phyloP scores from a whole-genome alignment of 2,888 invertebrate species.

The Hipparchia semele region DNA sequence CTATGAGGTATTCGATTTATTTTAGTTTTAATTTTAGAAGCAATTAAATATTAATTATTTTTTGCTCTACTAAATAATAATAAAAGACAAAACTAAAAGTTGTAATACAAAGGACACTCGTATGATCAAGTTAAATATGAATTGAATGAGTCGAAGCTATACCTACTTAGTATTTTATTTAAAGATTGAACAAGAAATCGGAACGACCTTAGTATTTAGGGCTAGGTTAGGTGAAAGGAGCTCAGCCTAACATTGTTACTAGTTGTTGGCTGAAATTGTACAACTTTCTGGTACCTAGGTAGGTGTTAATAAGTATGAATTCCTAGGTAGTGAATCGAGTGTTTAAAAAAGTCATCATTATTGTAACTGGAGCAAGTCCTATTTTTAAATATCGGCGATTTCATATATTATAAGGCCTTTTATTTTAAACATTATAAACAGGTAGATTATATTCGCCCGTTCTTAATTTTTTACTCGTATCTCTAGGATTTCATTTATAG shows the following conservation, averaged over 20 bases:
- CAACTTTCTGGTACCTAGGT: neutral
- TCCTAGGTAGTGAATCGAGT: neutral
- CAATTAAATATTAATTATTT: too few species aligned
- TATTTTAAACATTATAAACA: too few species aligned
- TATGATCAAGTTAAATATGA: too few species aligned
- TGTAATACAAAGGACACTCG: too few species aligned
- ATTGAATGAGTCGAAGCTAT: too few species aligned
- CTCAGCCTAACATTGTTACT: conserved; percentile 31
- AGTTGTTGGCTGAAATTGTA: conserved; percentile 16
- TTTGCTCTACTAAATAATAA: too few species aligned
- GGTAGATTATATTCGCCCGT: too few species aligned
- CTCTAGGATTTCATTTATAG: too few species aligned
- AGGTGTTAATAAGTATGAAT: neutral
- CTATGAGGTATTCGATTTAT: too few species aligned
- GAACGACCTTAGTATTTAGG: conserved; percentile 38
- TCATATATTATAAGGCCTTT: neutral
- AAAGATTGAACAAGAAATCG: conserved; percentile 11
- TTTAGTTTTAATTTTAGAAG: too few species aligned
- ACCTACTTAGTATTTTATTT: neutral
- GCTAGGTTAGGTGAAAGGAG: conserved; percentile 40
- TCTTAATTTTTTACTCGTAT: too few species aligned
- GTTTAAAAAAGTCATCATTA: neutral
- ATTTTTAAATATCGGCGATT: neutral
- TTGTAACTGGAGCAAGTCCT: neutral
- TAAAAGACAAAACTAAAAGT: too few species aligned